Evolutionary conservation across 92 coral and sea anemone genomes (phyloP).

Genomic region (Epizoanthus rinbou): DNA sequence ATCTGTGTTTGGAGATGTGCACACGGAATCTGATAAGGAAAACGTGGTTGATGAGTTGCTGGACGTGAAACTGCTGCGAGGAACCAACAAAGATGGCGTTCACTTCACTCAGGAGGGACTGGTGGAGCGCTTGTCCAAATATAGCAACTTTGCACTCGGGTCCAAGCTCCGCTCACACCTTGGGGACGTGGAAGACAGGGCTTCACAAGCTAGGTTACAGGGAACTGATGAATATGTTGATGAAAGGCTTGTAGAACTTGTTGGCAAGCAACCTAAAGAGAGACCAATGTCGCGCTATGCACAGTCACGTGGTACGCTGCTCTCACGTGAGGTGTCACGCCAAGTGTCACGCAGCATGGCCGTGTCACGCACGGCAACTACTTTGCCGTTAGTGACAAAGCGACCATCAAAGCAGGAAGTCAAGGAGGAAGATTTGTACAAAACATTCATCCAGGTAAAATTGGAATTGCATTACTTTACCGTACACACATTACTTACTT

Average conservation of each 20-base stretch:
- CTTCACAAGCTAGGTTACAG: slow-evolving; percentile 83
- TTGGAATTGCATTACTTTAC: background rate
- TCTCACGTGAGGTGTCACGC: slow-evolving; percentile 84
- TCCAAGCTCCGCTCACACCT: slow-evolving; percentile 85
- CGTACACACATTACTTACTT: background rate
- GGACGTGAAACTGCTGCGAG: slow-evolving; percentile 90
- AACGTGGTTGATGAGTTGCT: slow-evolving; percentile 90
- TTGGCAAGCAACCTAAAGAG: slow-evolving; percentile 73
- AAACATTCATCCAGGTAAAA: slow-evolving; percentile 86
- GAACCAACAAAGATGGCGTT: slow-evolving; percentile 92
- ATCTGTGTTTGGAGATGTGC: slow-evolving; percentile 77
- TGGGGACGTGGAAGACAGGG: slow-evolving; percentile 84
- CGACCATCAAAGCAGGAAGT: slow-evolving; percentile 46
- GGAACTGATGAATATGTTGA: slow-evolving; percentile 95
- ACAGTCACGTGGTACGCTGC: slow-evolving; percentile 86
- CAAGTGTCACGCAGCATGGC: slow-evolving; percentile 92
- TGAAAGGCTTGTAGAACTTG: slow-evolving; percentile 78
- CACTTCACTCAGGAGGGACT: slow-evolving; percentile 95
- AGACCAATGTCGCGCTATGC: slow-evolving; percentile 90
- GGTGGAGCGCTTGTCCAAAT: slow-evolving; percentile 84
- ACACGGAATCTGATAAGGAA: slow-evolving; percentile 76
- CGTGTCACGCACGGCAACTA: slow-evolving; percentile 88
- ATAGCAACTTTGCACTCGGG: slow-evolving; percentile 90
- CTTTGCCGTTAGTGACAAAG: slow-evolving; percentile 82
- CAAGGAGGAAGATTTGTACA: slow-evolving; percentile 84